These are phyloP conservation scores for Phoebastria nigripes DNA, from an alignment of 2,797 vertebrate genomes.

Conservation along the genomic window DNA sequence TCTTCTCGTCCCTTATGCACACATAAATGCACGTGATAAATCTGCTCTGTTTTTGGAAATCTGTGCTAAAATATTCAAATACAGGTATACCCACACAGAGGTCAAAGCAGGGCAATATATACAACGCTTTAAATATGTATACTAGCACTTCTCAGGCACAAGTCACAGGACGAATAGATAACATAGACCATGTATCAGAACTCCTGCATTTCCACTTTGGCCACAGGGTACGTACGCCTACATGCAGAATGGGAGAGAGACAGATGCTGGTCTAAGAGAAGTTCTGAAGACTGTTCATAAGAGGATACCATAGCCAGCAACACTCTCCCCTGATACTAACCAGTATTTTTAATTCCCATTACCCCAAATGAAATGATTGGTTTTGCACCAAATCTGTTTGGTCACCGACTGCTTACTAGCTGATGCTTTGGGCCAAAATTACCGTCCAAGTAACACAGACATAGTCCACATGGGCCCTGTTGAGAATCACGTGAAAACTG, in stretches of 20 bases:
- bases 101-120: background rate
- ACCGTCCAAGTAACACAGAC: background rate
- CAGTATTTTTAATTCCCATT: background rate
- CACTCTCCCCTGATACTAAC: background rate
- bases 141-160: background rate
- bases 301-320: background rate
- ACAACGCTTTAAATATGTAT: background rate
- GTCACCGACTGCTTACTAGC: background rate
- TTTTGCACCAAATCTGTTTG: background rate
- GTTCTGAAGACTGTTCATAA: background rate
- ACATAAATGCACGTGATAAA: background rate
- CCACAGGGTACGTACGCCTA: fast-evolving
- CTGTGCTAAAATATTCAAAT: background rate
- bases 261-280: background rate
- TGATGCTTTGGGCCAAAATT: background rate
- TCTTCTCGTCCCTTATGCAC: background rate
- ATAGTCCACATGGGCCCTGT: background rate
- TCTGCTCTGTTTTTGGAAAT: background rate
- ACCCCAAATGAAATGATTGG: background rate
- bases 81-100: fast-evolving
- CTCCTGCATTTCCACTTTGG: background rate
- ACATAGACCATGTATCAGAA: background rate
- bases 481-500: background rate
- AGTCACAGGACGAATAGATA: background rate
- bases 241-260: background rate